Base-by-base conservation (phyloP, 2,888 invertebrate species). In the Spodoptera picta region DNA sequence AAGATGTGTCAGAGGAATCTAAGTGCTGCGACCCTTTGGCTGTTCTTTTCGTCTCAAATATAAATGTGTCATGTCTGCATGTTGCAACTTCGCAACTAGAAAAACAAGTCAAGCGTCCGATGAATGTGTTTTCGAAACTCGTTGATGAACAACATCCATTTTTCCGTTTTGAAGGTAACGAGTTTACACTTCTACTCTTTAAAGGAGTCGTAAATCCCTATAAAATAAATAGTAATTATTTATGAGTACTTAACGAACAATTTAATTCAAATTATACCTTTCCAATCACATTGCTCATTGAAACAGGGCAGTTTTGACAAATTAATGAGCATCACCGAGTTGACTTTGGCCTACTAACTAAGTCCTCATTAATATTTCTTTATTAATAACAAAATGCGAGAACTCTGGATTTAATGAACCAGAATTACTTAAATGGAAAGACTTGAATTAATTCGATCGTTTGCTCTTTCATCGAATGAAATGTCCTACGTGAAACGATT, bases 371-470 rank as follows among this genome's bases (percentile, higher is more conserved):
- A 53, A 71, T 57, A 65, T 56, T 64, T 57, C 52, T 42, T 46
- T 56, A 71, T 41, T 71, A 65, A 65, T 53, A 11, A 45, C n/a
- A 50, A 65, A 71, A 64, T 42, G 41, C 63, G 71, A 70, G 45
- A 70, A 43, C 27, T 10, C 52, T 46, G 65, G 65, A 71, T 65
- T 71, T 71, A 69, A 57, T 50, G 44, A 23, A 65, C 49, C 49
- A 53, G 42, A 24, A 23, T n/a, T n/a, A 19, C 44, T 45, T 71
- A 65, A 71, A 58, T 50, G 58, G 41, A 57, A 58, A 44, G 65
- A 53, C 43, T 53, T 49, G 36, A 48, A 55, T 69, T 69, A 48
- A 63, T 60, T 54, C 44, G 69, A 69, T 69, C 24, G 36, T 58
- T 53, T n/a, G 50, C 41, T 36, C 45, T 36, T 69, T 63, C 63